Evolutionary conservation across 2,113 vertebrate genomes (phyloP), one percentile per base, ranked within the genome.

Genomic region (Formicarius rufipectus): DNA sequence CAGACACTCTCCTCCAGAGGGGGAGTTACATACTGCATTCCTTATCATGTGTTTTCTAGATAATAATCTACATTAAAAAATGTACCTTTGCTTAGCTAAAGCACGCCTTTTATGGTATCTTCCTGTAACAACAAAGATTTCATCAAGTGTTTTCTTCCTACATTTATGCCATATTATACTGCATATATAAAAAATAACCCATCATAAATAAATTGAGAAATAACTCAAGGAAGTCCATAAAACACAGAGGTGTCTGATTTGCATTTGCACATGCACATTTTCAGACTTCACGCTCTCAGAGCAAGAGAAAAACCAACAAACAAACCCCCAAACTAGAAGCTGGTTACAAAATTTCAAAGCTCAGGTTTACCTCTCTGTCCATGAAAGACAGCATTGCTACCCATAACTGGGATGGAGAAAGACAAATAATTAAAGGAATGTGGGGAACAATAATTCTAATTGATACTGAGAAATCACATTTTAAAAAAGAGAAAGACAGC

Each of bases 21-120:
- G 4, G 18, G 10, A 59, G n/a, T 16, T 25, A 10, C 7, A 7
- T 25, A 78, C 80, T 89, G 53, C 56, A 55, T 81, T 91, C 56
- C 67, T 87, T 96, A 79, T 49, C 66, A 67, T 19, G 11, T 45
- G 42, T 73, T 96, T 95, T 93, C 52, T 72, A 95, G 94, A 87
- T 50, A 69, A 67, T 92, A 72, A 62, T 64, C 77, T 87, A 80
- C 11, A 18, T 92, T 93, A 74, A 62, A 80, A 91, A 74, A 8
- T 45, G 53, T 60, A 53, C 49, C 49, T 92, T 72, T 89, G 37
- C 87, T 91, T 59, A 93, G 84, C 49, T 58, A 89, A 93, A 91
- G 44, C 12, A 75, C 47, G n/a, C 75, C 35, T 79, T 87, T 69
- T 77, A 35, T 19, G 55, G 25, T 67, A 96, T 87, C 66, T 45